Evolutionary conservation across 1,140 invertebrate genomes (phyloP).

Genomic region (Coptotermes formosanus): DNA sequence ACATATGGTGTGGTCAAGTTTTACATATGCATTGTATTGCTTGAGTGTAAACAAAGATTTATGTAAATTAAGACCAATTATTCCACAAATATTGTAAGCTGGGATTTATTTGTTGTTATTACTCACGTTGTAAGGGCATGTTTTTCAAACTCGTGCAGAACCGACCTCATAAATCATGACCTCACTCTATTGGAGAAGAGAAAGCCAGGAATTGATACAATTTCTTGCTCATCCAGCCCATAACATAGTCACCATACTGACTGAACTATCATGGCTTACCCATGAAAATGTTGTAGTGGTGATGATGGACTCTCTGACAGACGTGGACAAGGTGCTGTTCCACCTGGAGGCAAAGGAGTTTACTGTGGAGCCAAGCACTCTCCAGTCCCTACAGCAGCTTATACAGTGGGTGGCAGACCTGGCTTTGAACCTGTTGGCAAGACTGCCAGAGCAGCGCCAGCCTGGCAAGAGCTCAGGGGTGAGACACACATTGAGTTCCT

Average conservation of each 20-base stretch:
- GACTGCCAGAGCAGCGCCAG: constrained; percentile 65
- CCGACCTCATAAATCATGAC: too few relatives aligned
- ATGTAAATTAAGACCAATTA: too few relatives aligned
- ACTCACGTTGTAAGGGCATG: too few relatives aligned
- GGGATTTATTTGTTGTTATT: too few relatives aligned
- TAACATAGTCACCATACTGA: not conserved
- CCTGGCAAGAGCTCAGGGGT: not conserved
- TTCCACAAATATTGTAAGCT: too few relatives aligned
- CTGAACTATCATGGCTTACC: not conserved
- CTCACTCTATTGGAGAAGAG: not conserved
- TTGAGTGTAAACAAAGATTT: too few relatives aligned
- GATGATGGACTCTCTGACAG: constrained; percentile 57
- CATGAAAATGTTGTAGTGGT: constrained; percentile 42
- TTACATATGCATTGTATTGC: too few relatives aligned
- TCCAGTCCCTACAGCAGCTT: constrained; percentile 82
- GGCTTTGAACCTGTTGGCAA: constrained; percentile 75
- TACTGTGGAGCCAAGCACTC: constrained; percentile 74
- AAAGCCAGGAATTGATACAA: not conserved
- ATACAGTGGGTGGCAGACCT: constrained; percentile 91
- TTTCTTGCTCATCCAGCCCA: too few relatives aligned
- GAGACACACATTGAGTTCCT: not conserved
- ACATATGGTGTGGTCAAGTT: too few relatives aligned
- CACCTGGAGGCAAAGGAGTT: constrained; percentile 86
- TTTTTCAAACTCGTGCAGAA: too few relatives aligned
- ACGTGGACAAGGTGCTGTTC: constrained; percentile 70